Percentiles rank a stretch among this genome's conserved stretches.
These are phyloP conservation scores for Deilephila elpenor DNA, from an alignment of 2,888 invertebrate genomes.

Conservation along the genomic window DNA sequence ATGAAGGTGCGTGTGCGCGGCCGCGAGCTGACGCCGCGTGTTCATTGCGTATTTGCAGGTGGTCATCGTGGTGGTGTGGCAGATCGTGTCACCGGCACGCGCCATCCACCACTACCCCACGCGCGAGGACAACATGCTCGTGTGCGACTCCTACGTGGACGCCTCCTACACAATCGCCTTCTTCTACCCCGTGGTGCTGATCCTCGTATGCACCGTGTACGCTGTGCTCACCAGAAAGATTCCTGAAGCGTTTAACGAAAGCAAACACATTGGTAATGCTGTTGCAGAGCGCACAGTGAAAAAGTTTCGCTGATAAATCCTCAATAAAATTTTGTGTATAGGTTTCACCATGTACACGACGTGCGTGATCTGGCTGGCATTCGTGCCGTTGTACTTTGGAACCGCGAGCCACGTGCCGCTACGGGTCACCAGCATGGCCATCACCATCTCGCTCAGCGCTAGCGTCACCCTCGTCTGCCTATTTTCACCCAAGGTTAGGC, in stretches of 20 bases:
- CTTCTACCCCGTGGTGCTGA: conserved; percentile 95
- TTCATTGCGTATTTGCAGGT: conserved; percentile 73
- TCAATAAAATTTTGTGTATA: conserved; percentile 55
- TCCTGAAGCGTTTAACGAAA: conserved; percentile 99
- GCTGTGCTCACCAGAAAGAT: conserved; percentile 97
- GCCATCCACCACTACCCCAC: conserved; percentile 95
- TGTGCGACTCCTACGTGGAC: conserved; percentile 95
- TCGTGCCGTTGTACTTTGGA: conserved; percentile 98
- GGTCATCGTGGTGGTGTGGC: conserved; percentile 94
- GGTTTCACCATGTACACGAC: conserved; percentile 99
- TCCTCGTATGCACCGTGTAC: conserved; percentile 96
- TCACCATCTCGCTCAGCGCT: conserved; percentile 96
- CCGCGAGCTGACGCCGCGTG: background rate
- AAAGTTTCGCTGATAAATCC: too few species aligned
- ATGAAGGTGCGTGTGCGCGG: background rate
- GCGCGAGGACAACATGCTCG: conserved; percentile 94
- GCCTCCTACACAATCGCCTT: conserved; percentile 97
- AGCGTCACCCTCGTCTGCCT: conserved; percentile 97
- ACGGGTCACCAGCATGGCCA: conserved; percentile 97
- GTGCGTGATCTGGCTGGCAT: conserved; percentile 98
- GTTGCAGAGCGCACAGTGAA: background rate
- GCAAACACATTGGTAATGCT: conserved; percentile 94
- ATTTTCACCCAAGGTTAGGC: conserved; percentile 94
- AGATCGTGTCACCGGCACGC: conserved; percentile 94
- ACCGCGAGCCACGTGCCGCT: conserved; percentile 96